Conservation (phyloP, 1,140 invertebrate genomes). For the Brachionus asplanchnoidis region DNA sequence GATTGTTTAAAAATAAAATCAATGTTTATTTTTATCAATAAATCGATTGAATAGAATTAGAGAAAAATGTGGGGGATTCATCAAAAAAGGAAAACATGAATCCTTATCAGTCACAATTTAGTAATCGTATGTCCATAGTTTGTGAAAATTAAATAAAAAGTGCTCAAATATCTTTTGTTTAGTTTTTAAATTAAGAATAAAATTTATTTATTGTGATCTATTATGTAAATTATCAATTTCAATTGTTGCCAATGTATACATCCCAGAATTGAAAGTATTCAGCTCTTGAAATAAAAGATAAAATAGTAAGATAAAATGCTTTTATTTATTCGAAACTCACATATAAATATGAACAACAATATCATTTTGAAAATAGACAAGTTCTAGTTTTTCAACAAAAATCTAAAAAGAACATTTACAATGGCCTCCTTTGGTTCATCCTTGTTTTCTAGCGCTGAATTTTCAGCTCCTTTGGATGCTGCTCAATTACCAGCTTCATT, state of each 20-base stretch:
- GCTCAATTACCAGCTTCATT: too few species aligned
- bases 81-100: not conserved
- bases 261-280: not conserved
- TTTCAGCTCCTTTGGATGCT: not conserved
- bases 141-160: not conserved
- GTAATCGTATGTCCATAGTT: not conserved
- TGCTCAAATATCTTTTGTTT: not conserved
- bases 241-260: not conserved
- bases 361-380: not conserved
- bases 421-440: slow-evolving; percentile 2
- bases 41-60: not conserved
- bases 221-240: not conserved
- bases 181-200: not conserved
- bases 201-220: not conserved
- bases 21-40: not conserved
- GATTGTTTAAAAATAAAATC: not conserved
- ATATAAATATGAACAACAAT: not conserved
- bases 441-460: not conserved
- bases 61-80: not conserved
- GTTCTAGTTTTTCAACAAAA: not conserved
- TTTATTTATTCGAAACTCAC: not conserved
- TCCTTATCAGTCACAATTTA: not conserved
- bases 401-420: not conserved
- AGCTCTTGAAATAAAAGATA: not conserved
- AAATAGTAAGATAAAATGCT: not conserved